Evolutionary conservation across 2,888 invertebrate genomes (phyloP).

Genomic region (Monoplex corrugatus): DNA sequence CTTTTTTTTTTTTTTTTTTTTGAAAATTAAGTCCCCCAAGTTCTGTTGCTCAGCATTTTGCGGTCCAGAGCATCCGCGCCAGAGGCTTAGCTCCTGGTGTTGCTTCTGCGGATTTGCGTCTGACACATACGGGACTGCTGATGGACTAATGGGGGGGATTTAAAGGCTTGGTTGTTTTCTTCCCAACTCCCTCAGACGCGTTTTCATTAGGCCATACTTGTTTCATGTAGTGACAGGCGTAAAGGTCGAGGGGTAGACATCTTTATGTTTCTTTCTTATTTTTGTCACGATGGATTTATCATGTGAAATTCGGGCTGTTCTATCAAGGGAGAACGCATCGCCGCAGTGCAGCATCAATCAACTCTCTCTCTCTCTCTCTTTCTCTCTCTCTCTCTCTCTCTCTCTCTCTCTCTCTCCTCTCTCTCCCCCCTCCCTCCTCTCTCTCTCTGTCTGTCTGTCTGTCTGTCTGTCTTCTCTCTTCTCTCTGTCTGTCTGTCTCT

Average conservation of each 20-base stretch:
- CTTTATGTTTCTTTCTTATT: neutral
- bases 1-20: no score
- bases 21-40: no score
- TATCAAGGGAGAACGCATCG: no score
- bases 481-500: neutral
- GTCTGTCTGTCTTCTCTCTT: neutral
- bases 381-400: constrained; percentile 12
- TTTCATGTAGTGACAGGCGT: no score
- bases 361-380: constrained; percentile 30
- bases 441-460: neutral
- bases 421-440: no score
- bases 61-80: neutral
- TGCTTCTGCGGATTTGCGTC: neutral
- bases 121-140: neutral
- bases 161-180: neutral
- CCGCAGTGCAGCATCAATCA: no score
- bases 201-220: neutral
- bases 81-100: neutral
- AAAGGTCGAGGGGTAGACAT: no score
- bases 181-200: neutral
- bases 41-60: neutral
- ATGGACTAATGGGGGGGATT: neutral
- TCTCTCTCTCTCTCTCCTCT: constrained; percentile 10
- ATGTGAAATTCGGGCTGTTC: no score
- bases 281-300: no score